These are phyloP conservation scores for Eristalis intricaria DNA, from an alignment of 2,888 invertebrate genomes.

Conservation along the genomic window DNA sequence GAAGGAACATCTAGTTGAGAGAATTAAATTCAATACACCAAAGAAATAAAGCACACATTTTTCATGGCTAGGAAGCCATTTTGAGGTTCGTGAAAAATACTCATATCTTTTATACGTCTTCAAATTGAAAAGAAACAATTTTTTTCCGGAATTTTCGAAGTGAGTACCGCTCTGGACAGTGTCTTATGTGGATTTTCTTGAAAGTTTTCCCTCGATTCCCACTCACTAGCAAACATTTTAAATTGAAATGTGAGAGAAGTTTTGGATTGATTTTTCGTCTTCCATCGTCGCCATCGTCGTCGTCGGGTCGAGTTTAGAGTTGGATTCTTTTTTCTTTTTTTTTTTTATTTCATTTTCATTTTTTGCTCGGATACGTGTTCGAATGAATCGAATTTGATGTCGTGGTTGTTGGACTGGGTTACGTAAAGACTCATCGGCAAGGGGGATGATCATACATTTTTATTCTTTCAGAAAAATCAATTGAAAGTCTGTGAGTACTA, in stretches of 20 bases:
- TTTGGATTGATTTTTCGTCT: slow-evolving; percentile 24
- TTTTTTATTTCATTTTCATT: no score
- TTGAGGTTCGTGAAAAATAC: slow-evolving; percentile 32
- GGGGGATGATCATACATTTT: slow-evolving; percentile 43
- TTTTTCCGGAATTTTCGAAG: slow-evolving; percentile 10
- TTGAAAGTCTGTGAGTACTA: slow-evolving; percentile 34
- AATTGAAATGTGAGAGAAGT: slow-evolving; percentile 2
- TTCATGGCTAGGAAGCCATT: slow-evolving; percentile 35
- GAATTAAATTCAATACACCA: neutral
- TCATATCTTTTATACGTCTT: neutral
- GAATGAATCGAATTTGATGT: neutral
- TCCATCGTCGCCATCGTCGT: neutral
- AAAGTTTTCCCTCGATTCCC: neutral
- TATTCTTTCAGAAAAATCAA: neutral
- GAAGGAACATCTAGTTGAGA: slow-evolving; percentile 19
- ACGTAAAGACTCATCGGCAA: slow-evolving; percentile 24
- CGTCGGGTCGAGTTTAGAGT: slow-evolving; percentile 6
- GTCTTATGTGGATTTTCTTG: slow-evolving; percentile 3
- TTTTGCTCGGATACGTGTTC: slow-evolving; percentile 7
- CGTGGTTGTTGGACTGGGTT: slow-evolving; percentile 21
- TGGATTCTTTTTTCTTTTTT: neutral
- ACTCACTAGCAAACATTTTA: neutral
- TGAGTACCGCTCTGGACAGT: slow-evolving; percentile 26
- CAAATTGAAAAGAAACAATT: neutral
- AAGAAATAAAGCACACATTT: neutral